Base-by-base conservation (phyloP, 2,888 invertebrate species). In the Caenorhabditis sp. region DNA sequence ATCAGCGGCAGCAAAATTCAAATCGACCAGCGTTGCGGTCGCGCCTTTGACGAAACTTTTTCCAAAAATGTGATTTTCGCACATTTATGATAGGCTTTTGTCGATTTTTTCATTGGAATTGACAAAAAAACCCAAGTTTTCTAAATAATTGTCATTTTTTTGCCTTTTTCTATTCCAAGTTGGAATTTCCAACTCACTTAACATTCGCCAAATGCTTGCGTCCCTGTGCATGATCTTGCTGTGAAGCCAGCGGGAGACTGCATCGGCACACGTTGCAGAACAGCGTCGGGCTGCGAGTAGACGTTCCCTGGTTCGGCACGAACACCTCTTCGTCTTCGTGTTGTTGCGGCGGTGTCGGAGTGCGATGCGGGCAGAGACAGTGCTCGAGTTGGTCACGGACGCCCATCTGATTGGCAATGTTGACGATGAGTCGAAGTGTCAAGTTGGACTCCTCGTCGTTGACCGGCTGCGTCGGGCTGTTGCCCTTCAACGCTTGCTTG, bases 321-420 rank as follows among this genome's bases (percentile, higher is more conserved):
- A 71, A 62, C 2, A 71, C n/a, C 1, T 55, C 72, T 56, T 72
- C 64, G 24, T 20, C 44, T 24, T n/a, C n/a, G n/a, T n/a, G n/a
- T n/a, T n/a, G n/a, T n/a, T n/a, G n/a, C 24, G 24, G 22, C 13
- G 24, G 18, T 13, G 24, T 11, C 51, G 24, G 51, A 3, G 51
- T 26, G n/a, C 35, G 55, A 11, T 53, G 40, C 2, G 71, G 56
- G 24, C 47, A 50, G 5, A 72, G 22, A 3, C 20, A 8, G 0
- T 32, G 18, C 13, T 60, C 35, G 9, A 74, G 51, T n/a, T 44
- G 32, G 1, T 67, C 53, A 5, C 76, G 60, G 13, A 76, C 76
- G 4, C 76, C 76, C 76, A 76, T 53, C 11, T 28, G n/a, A n/a
- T 32, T 67, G 1, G 76, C 76, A n/a, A 76, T 50, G 53, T 76